Evolutionary conservation across 2,797 vertebrate genomes (phyloP).

Genomic region (Centroberyx gerrardi): DNA sequence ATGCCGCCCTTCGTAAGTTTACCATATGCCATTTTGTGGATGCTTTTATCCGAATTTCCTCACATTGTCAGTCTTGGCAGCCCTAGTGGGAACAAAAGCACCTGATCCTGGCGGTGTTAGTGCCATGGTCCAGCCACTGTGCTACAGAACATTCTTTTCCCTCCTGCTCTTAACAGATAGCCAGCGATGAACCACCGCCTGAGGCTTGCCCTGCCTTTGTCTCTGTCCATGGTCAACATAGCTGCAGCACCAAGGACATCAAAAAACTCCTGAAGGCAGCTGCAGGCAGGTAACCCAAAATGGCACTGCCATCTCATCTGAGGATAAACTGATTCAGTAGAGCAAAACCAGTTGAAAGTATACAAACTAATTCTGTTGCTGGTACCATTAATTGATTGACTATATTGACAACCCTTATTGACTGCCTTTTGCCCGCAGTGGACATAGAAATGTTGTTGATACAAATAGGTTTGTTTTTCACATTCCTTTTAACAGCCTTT

Average conservation of each 20-base stretch:
- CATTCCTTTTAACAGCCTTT: constrained; percentile 27
- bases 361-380: not conserved
- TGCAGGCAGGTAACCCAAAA: constrained; percentile 87
- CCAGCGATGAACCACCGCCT: constrained; percentile 93
- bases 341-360: constrained; percentile 14
- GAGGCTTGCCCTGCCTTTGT: constrained; percentile 93
- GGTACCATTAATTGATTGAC: not conserved
- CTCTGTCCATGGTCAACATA: constrained; percentile 90
- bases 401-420: not conserved
- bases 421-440: not conserved
- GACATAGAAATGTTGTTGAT: not conserved
- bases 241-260: constrained; percentile 94
- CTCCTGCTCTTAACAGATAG: constrained; percentile 87
- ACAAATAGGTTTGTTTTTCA: not conserved
- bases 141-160: constrained; percentile 5
- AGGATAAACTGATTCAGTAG: not conserved
- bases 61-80: not conserved
- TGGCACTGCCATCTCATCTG: constrained; percentile 4
- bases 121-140: constrained; percentile 2
- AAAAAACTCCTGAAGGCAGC: constrained; percentile 96
- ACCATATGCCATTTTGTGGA: too few species aligned
- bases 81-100: not conserved
- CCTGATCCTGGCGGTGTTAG: not conserved
- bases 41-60: not conserved
- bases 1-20: too few species aligned